Percentiles rank a stretch among this genome's conserved stretches.
These are phyloP conservation scores for Probosciger aterrimus DNA, from an alignment of 2,113 vertebrate genomes.

Conservation along the genomic window DNA sequence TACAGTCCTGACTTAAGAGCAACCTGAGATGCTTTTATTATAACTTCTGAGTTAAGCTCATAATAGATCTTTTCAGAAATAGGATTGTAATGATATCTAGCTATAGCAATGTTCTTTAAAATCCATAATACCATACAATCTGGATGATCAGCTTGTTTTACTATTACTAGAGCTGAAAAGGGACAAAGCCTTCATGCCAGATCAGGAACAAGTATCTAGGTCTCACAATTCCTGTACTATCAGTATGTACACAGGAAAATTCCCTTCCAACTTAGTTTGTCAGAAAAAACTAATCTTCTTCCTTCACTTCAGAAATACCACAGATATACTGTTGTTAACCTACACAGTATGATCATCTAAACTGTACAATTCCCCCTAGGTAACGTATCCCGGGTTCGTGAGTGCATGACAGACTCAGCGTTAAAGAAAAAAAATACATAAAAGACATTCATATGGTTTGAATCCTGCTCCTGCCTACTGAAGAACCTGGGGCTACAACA, in stretches of 20 bases:
- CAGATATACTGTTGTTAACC: not conserved
- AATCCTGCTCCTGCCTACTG: not conserved
- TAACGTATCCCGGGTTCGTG: not conserved
- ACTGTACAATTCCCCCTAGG: not conserved
- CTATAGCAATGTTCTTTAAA: constrained; percentile 24
- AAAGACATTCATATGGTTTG: not conserved
- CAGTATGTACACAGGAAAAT: not conserved
- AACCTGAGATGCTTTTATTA: constrained; percentile 14
- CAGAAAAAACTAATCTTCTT: not conserved
- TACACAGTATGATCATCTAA: not conserved
- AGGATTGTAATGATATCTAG: not conserved
- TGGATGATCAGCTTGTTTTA: constrained; percentile 23
- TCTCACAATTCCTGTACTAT: not conserved
- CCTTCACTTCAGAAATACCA: constrained; percentile 7
- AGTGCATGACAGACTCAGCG: not conserved
- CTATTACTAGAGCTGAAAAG: constrained; percentile 25
- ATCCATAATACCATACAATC: not conserved
- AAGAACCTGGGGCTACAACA: not conserved
- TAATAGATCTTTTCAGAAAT: constrained; percentile 29
- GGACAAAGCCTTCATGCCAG: not conserved
- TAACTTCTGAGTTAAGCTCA: not conserved
- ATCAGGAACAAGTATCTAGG: not conserved
- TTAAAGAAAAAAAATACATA: not conserved
- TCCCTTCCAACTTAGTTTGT: not conserved
- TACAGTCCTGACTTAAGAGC: not conserved